phyloP scores from a whole-genome alignment of 2,113 vertebrate species.

The Terrapene triunguis region DNA sequence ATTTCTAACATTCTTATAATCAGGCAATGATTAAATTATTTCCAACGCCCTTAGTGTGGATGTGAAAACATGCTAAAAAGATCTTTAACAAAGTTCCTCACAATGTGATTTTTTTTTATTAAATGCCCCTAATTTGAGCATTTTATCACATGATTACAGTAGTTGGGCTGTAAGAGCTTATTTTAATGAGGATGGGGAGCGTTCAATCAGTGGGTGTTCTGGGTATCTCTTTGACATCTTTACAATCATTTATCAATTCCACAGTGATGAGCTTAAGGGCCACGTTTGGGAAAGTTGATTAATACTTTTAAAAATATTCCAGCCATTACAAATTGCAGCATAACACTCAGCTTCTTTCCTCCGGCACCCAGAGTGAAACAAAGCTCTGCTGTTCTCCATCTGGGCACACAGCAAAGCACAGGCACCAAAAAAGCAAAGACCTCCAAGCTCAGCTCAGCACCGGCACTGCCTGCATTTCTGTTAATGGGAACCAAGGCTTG shows the following conservation, averaged over 20 bases:
- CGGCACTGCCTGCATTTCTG: slow-evolving; percentile 1
- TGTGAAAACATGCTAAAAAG: slow-evolving; percentile 77
- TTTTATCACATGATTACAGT: slow-evolving; percentile 77
- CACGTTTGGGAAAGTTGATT: slow-evolving; percentile 73
- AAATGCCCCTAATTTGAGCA: slow-evolving; percentile 73
- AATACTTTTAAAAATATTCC: slow-evolving; percentile 74
- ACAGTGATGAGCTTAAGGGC: slow-evolving; percentile 72
- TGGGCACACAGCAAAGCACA: background rate
- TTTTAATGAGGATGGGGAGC: slow-evolving; percentile 77
- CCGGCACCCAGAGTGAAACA: background rate
- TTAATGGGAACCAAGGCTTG: slow-evolving; percentile 26
- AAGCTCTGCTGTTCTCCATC: background rate
- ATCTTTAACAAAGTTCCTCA: slow-evolving; percentile 72
- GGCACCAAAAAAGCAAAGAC: background rate
- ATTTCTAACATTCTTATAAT: slow-evolving; percentile 78
- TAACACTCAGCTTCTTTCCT: slow-evolving; percentile 29
- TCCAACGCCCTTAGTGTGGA: slow-evolving; percentile 73
- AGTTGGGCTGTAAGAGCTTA: slow-evolving; percentile 76
- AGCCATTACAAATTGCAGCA: slow-evolving; percentile 34
- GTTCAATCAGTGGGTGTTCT: slow-evolving; percentile 72
- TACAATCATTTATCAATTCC: slow-evolving; percentile 73
- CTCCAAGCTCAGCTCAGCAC: background rate
- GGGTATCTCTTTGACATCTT: slow-evolving; percentile 75
- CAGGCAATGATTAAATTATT: slow-evolving; percentile 83
- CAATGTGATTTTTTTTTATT: slow-evolving; percentile 69